phyloP scores from a whole-genome alignment of 2,888 invertebrate genomes.

The Anoplius nigerrimus region DNA sequence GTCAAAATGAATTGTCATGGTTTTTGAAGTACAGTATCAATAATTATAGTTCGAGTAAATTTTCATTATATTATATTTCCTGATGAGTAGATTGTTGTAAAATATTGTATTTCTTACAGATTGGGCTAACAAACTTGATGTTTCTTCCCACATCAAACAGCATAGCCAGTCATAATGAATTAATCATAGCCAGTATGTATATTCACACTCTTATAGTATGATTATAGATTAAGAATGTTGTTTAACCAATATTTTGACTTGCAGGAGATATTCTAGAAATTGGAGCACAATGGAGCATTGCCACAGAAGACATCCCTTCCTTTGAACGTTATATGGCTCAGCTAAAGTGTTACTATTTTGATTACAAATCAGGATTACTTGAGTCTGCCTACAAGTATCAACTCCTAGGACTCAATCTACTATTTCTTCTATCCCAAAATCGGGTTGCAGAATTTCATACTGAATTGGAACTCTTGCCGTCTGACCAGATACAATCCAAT shows the following conservation, averaged over 20 bases:
- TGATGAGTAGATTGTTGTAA: constrained; percentile 4
- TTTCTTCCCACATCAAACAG: constrained; percentile 91
- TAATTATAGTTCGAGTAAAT: not conserved
- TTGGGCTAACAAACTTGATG: constrained; percentile 87
- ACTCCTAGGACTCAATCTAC: constrained; percentile 93
- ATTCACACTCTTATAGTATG: not conserved
- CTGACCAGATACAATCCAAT: constrained; percentile 93
- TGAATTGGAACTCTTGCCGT: constrained; percentile 93
- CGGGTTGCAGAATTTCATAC: constrained; percentile 99
- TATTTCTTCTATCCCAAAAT: constrained; percentile 96
- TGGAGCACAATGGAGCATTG: constrained; percentile 96
- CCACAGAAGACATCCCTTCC: constrained; percentile 92
- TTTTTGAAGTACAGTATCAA: constrained; percentile 11
- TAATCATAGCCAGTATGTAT: constrained; percentile 86
- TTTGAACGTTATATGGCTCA: constrained; percentile 99
- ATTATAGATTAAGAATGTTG: constrained; percentile 4
- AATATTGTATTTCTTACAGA: constrained; percentile 76
- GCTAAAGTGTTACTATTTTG: constrained; percentile 97
- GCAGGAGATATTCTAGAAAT: constrained; percentile 93
- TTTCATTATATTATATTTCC: not conserved
- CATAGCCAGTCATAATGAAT: constrained; percentile 84
- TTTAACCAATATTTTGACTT: constrained; percentile 6
- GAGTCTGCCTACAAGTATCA: constrained; percentile 97
- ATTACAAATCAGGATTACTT: constrained; percentile 87
- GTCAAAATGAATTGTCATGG: constrained; percentile 63